These are phyloP conservation scores for Andrena chrysosceles DNA, from an alignment of 2,888 invertebrate genomes.

Conservation along the genomic window DNA sequence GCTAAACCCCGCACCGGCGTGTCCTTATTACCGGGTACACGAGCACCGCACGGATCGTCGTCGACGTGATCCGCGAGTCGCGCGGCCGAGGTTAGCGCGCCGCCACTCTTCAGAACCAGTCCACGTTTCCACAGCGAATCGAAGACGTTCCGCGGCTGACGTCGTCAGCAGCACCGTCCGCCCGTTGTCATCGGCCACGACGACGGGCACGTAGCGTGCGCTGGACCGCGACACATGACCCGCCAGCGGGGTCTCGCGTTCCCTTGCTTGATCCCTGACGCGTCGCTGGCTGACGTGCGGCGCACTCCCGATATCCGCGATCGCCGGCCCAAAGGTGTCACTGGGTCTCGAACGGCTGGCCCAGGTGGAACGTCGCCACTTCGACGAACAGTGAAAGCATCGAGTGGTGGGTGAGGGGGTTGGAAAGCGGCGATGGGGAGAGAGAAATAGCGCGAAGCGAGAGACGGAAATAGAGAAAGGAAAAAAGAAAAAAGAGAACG, in stretches of 20 bases:
- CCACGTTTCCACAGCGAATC: conserved; percentile 43
- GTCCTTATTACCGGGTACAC: neutral
- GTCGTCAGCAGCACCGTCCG: conserved; percentile 40
- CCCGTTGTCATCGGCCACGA: conserved; percentile 33
- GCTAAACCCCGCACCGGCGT: neutral
- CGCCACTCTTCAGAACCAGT: neutral
- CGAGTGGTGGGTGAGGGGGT: neutral
- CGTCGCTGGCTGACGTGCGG: neutral
- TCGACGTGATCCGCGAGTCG: neutral
- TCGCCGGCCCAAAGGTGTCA: neutral
- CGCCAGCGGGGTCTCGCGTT: conserved; percentile 26
- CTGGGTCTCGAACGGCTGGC: neutral
- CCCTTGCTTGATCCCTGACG: neutral
- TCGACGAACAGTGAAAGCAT: neutral
- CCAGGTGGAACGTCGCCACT: conserved; percentile 15
- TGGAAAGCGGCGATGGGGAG: neutral
- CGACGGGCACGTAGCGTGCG: conserved; percentile 34
- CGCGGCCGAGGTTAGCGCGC: conserved; percentile 37
- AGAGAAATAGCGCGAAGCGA: conserved; percentile 28
- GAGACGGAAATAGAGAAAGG: conserved; percentile 47
- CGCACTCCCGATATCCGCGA: neutral
- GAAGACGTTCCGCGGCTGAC: conserved; percentile 34
- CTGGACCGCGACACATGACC: conserved; percentile 53
- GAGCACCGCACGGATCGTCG: neutral
- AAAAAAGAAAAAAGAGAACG: conserved; percentile 62